Percentiles rank a stretch among this genome's conserved stretches.
Conservation (phyloP, 2,888 invertebrate genomes). For the Sepiola atlantica region DNA sequence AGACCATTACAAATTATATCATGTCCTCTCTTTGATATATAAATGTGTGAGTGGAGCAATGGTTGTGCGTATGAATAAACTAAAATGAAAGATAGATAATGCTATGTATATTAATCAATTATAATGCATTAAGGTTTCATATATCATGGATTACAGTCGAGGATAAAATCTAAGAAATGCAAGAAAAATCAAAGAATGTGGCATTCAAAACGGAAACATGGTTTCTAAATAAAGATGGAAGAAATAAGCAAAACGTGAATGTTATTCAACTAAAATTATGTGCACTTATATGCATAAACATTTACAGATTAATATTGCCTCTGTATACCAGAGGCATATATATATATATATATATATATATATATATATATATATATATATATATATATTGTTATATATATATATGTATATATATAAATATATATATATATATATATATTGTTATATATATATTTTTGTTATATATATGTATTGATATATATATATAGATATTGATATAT, state of each 20-base stretch:
- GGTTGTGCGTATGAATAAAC: neutral
- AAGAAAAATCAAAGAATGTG: neutral
- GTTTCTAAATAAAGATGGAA: neutral
- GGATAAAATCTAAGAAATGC: neutral
- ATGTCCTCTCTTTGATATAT: no score
- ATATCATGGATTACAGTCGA: neutral
- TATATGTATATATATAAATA: no score
- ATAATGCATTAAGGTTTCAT: slow-evolving; percentile 3
- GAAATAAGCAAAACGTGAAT: neutral
- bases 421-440: no score
- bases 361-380: neutral
- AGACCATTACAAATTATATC: no score
- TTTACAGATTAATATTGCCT: neutral
- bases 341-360: neutral
- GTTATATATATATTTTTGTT: no score
- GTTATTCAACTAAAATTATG: neutral
- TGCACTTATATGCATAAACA: neutral
- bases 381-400: neutral
- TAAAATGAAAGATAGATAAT: neutral
- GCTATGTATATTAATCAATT: neutral
- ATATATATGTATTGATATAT: no score
- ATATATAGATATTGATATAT: no score
- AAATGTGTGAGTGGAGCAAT: neutral
- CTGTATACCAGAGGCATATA: neutral
- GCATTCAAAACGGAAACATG: neutral